Base-by-base conservation (phyloP, 2,888 invertebrate genomes). In the Drosophila pegasa region DNA sequence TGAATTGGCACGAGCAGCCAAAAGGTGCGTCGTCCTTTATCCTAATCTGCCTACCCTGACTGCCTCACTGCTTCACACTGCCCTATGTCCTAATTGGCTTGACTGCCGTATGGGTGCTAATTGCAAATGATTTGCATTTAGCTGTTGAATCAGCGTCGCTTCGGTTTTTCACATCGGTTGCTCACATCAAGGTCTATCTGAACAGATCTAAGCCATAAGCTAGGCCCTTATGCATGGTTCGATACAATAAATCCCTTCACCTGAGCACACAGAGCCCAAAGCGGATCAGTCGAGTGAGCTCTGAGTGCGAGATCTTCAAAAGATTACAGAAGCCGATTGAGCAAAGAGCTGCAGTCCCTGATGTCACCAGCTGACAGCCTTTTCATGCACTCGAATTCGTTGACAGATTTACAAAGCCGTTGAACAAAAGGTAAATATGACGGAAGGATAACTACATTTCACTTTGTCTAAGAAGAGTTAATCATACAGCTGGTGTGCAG, bases 111-210 rank as follows among this genome's bases (percentile, higher is more conserved):
- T 68, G 62, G 77, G 41, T 69, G 75, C 58, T 78, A 76, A 78
- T 76, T 76, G 70, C 69, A 78, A 65, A 74, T 74, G 61, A 71
- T 79, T 79, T 79, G 71, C 76, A 69, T 78, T 75, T 61, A 73
- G 57, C 78, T 51, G 57, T 40, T 57, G 51, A 77, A 63, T 76
- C 77, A 41, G 75, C 59, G 58, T 47, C 52, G 31, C 50, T 45
- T 50, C 37, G 71, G 38, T 48, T 63, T 43, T 35, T 33, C 50
- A 33, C 50, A 33, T 33, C 45, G 16, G 16, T 45, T 56, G 51
- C 25, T 22, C 37, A 22, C 33, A 20, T 51, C 48, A 33, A 60
- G 25, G 20, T 31, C 38, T 35, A 25, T 31, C 57, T 48, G 20
- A 59, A 29, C 40, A 35, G 60, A 56, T 62, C 71, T 66, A 27